Conservation (phyloP, 2,888 invertebrate species). For the Germaria angustata region DNA sequence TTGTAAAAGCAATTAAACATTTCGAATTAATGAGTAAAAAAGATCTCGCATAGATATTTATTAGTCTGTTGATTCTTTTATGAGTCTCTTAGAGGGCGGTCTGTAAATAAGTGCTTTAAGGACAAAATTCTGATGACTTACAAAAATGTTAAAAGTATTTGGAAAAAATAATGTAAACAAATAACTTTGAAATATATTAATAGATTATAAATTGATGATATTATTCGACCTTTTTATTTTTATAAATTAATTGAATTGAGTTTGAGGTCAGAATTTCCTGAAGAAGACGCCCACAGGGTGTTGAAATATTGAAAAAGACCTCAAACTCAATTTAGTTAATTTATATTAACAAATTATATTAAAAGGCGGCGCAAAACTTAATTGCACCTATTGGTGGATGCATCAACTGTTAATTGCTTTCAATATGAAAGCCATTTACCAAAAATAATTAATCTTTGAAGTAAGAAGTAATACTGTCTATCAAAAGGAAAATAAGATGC, state of each 20-base stretch:
- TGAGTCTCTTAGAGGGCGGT: conserved; percentile 67
- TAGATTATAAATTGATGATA: no score
- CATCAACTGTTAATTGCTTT: background rate
- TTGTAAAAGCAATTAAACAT: conserved; percentile 66
- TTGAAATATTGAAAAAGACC: no score
- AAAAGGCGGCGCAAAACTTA: background rate
- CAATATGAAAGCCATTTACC: conserved; percentile 27
- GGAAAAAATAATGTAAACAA: background rate
- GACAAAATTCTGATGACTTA: no score
- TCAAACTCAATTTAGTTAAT: no score
- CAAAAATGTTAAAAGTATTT: conserved; percentile 19
- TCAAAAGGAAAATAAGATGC: background rate
- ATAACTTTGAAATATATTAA: background rate
- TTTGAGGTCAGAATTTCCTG: no score
- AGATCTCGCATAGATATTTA: conserved; percentile 65
- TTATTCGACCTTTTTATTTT: no score
- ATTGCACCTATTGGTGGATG: conserved; percentile 2
- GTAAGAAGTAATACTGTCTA: background rate
- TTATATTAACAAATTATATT: no score
- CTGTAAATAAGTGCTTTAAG: no score
- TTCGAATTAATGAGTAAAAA: conserved; percentile 63
- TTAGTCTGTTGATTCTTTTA: conserved; percentile 60
- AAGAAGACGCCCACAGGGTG: no score
- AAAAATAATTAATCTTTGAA: background rate
- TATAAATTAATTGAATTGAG: no score